phyloP scores from a whole-genome alignment of 2,888 invertebrate species.

The Muschampia plurimacula region DNA sequence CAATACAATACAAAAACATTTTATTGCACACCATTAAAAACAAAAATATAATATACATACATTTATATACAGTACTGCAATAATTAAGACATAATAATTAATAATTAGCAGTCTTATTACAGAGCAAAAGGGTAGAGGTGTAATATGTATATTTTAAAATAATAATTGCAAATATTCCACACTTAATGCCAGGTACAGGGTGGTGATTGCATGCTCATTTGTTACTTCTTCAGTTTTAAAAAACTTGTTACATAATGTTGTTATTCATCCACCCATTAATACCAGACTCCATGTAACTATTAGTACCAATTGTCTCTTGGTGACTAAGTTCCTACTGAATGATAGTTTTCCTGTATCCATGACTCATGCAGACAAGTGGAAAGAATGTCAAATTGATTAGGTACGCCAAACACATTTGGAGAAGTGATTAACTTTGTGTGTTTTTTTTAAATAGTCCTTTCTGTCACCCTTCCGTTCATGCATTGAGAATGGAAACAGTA shows the following conservation, averaged over 20 bases:
- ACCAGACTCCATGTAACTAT: conserved; percentile 2
- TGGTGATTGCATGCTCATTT: neutral
- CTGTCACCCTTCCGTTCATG: neutral
- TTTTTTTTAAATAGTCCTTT: neutral
- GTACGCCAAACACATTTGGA: neutral
- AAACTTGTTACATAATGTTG: neutral
- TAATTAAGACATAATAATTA: too few species aligned
- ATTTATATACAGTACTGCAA: too few species aligned
- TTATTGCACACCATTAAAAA: too few species aligned
- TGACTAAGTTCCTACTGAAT: conserved; percentile 19
- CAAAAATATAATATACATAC: too few species aligned
- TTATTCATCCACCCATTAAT: neutral
- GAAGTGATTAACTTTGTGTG: neutral
- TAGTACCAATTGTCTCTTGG: conserved; percentile 11
- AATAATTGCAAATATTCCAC: too few species aligned
- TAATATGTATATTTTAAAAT: too few species aligned
- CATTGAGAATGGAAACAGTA: neutral
- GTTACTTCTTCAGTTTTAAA: neutral
- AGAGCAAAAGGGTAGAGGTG: too few species aligned
- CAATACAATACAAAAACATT: too few species aligned
- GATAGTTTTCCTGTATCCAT: conserved; percentile 15
- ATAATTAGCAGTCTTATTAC: too few species aligned
- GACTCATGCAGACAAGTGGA: conserved; percentile 17
- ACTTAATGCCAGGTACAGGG: too few species aligned
- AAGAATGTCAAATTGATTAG: conserved; percentile 13